Percentiles rank a stretch among this genome's conserved stretches.
These are phyloP conservation scores for Drosophila anomelani DNA, from an alignment of 2,888 invertebrate species.

Conservation along the genomic window DNA sequence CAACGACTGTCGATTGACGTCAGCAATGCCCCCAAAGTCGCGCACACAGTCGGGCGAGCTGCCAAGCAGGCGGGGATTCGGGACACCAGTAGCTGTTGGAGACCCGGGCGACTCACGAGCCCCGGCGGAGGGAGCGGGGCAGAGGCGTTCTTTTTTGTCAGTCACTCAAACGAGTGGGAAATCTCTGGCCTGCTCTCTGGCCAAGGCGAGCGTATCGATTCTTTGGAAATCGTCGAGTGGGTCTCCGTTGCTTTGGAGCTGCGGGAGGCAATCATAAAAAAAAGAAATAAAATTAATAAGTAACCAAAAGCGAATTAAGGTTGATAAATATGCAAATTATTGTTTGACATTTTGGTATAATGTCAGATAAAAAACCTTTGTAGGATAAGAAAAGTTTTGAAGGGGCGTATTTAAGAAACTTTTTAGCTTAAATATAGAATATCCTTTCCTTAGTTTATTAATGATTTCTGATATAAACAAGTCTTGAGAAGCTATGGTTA, in stretches of 20 bases:
- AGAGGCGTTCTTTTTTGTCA: slow-evolving; percentile 72
- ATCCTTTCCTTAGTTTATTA: too few relatives aligned
- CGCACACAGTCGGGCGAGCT: slow-evolving; percentile 70
- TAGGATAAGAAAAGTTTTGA: background rate
- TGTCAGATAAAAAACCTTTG: background rate
- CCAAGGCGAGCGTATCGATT: slow-evolving; percentile 24
- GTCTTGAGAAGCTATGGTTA: rapidly evolving
- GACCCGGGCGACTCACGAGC: slow-evolving; percentile 21
- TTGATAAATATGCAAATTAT: background rate
- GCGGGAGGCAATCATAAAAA: slow-evolving; percentile 12
- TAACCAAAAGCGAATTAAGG: background rate
- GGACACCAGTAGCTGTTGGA: slow-evolving; percentile 38
- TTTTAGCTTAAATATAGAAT: too few relatives aligned
- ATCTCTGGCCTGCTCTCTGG: slow-evolving; percentile 16
- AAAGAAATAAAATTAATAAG: background rate
- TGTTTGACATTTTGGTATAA: background rate
- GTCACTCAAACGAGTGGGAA: slow-evolving; percentile 71
- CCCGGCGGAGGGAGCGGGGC: slow-evolving; percentile 4
- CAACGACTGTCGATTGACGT: slow-evolving; percentile 83
- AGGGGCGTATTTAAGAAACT: background rate
- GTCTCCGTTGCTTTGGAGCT: slow-evolving; percentile 1
- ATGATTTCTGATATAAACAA: background rate
- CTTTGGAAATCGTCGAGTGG: slow-evolving; percentile 24
- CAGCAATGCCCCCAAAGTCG: slow-evolving; percentile 84
- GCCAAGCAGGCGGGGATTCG: slow-evolving; percentile 64